Conservation (phyloP, 2,797 vertebrate genomes). For the Hylomyscus alleni region DNA sequence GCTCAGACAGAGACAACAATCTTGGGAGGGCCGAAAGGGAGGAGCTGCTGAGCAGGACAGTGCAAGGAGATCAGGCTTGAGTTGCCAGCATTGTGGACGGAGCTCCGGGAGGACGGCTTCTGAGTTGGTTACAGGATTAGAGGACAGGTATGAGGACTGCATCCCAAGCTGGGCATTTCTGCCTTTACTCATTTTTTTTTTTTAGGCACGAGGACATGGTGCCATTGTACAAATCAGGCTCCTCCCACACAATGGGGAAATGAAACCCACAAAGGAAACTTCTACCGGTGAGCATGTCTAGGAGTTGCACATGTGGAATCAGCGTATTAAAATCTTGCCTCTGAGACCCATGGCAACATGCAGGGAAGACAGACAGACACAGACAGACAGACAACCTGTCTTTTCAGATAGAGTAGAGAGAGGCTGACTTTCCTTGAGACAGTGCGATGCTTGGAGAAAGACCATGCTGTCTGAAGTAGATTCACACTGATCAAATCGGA, state of each 20-base stretch:
- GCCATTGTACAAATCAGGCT: not conserved
- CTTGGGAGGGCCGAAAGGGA: not conserved
- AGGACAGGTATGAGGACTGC: not conserved
- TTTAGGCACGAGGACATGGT: not conserved
- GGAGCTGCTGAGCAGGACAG: not conserved
- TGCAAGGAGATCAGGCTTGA: accelerated
- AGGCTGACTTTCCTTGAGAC: not conserved
- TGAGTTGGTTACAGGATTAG: accelerated
- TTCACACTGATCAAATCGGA: not conserved
- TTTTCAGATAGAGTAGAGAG: not conserved
- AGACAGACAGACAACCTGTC: not conserved
- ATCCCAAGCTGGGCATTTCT: not conserved
- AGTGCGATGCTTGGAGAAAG: not conserved
- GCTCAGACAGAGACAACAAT: not conserved
- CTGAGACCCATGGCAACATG: accelerated
- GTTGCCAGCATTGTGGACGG: no score
- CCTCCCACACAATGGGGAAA: not conserved
- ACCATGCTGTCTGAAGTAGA: not conserved
- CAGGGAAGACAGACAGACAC: not conserved
- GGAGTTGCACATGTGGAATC: not conserved
- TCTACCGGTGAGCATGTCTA: not conserved
- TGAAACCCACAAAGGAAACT: not conserved
- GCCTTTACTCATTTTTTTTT: not conserved
- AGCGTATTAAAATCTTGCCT: accelerated
- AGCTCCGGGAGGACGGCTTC: not conserved